Base-by-base conservation (phyloP, 2,888 invertebrate genomes). In the Ectemnius continuus region DNA sequence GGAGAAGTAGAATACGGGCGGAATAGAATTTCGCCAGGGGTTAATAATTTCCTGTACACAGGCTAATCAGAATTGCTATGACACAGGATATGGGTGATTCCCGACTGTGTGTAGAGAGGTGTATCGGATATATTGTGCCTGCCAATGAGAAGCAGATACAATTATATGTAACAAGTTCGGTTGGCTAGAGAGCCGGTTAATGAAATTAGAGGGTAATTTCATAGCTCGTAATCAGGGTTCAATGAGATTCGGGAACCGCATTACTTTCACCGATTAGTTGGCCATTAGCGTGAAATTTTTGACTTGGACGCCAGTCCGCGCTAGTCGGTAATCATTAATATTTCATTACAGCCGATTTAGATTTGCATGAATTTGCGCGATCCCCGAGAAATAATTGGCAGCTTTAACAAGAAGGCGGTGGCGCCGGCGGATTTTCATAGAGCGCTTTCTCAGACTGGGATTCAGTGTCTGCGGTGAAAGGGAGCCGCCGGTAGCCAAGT, bases 11-110 rank as follows among this genome's bases (percentile, higher is more conserved):
- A 63, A 63, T 70, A 66, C 20, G 26, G 46, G 70, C 8, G 67
- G 73, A 70, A 76, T 78, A 64, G 76, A 81, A 81, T 81, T 75
- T 75, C 66, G 61, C 65, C 61, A 71, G 73, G 79, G 75, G 57
- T 71, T 79, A 68, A 76, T 81, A 74, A 70, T 79, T 63, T 71
- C 72, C 79, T 79, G 77, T 77, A 77, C 75, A 73, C 74, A 64
- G 70, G 61, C 70, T 74, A 76, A 68, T 64, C 80, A 69, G 68
- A 70, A 76, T 80, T 80, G 71, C 36, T 36, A 1, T 68, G 58
- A 56, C 66, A 62, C 68, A 47, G 56, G 69, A 71, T 61, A 75
- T 77, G 57, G 69, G 61, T 8, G 56, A 57, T 61, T 36, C 76
- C n/a, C 47, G 56, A 11, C 62, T 58, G 36, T 52, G 36, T 52